Evolutionary conservation across 1,140 invertebrate genomes (phyloP).

Genomic region (Papilio helenus): DNA sequence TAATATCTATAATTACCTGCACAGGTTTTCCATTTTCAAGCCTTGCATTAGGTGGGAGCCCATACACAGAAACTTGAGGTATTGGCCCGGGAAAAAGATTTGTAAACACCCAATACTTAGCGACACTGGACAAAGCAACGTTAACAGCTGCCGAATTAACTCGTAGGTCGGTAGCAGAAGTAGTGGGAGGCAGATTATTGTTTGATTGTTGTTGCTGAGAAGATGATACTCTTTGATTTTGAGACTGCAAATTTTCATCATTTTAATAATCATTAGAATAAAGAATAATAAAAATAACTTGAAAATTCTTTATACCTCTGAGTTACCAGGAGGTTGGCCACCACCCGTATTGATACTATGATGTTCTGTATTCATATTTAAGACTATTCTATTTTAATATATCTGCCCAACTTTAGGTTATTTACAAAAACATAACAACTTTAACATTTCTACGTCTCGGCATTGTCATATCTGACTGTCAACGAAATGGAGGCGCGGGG

Average conservation of each 20-base stretch:
- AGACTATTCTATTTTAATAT: constrained; percentile 52
- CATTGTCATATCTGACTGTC: constrained; percentile 84
- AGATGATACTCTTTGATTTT: constrained; percentile 68
- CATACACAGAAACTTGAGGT: constrained; percentile 86
- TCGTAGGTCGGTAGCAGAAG: constrained; percentile 83
- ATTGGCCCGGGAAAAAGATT: constrained; percentile 86
- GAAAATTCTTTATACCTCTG: constrained; percentile 79
- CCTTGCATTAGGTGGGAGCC: constrained; percentile 80
- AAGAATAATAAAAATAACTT: constrained; percentile 53
- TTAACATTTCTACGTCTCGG: constrained; percentile 77
- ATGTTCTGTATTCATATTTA: constrained; percentile 83
- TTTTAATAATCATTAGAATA: constrained; percentile 48
- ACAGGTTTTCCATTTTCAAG: constrained; percentile 85
- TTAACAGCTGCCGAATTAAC: constrained; percentile 85
- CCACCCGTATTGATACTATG: constrained; percentile 82
- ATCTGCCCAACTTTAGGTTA: constrained; percentile 51
- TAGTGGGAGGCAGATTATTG: constrained; percentile 75
- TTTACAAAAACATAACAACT: constrained; percentile 78
- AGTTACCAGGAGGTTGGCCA: constrained; percentile 80
- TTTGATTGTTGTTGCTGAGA: constrained; percentile 63
- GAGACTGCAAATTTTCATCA: constrained; percentile 63
- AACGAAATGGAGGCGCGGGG: constrained; percentile 84
- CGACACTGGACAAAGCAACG: constrained; percentile 85
- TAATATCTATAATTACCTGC: constrained; percentile 72
- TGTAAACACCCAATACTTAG: constrained; percentile 87